Percentiles rank a stretch among this genome's conserved stretches.
These are phyloP conservation scores for Coryphaenoides rupestris DNA, from an alignment of 2,113 vertebrate genomes.

Conservation along the genomic window DNA sequence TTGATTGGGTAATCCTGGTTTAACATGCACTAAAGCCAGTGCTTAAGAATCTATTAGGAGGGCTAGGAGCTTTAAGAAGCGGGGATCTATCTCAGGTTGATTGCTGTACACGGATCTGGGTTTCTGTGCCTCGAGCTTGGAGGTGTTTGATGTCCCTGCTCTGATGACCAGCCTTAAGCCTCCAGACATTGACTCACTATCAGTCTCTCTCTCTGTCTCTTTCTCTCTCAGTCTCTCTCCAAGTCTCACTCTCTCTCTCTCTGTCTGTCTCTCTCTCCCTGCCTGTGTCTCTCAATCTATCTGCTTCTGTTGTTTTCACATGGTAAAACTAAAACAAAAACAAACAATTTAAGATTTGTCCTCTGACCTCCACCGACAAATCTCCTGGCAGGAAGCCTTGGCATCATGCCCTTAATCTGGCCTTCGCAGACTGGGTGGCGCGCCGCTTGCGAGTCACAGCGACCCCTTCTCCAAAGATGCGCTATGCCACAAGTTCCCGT, in stretches of 20 bases:
- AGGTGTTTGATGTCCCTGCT: constrained; percentile 35
- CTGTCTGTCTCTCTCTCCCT: constrained; percentile 8
- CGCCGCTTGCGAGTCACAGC: constrained; percentile 29
- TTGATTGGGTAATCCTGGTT: constrained; percentile 85
- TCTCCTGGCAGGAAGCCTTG: constrained; percentile 42
- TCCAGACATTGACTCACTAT: background rate
- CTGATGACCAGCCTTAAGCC: constrained; percentile 24
- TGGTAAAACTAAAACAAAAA: background rate
- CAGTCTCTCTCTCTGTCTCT: background rate
- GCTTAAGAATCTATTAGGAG: constrained; percentile 82
- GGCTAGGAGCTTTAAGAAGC: constrained; percentile 75
- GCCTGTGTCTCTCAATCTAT: too few species aligned
- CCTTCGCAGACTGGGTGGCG: constrained; percentile 46
- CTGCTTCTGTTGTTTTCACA: background rate
- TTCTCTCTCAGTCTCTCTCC: constrained; percentile 8
- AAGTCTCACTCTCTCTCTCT: constrained; percentile 11
- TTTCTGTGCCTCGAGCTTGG: constrained; percentile 44
- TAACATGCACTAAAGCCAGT: constrained; percentile 83
- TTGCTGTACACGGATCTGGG: constrained; percentile 40
- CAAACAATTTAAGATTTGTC: constrained; percentile 24
- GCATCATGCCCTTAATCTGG: constrained; percentile 51
- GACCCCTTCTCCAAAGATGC: constrained; percentile 35
- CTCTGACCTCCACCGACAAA: constrained; percentile 47
- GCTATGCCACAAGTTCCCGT: constrained; percentile 44
- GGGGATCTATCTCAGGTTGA: constrained; percentile 67